Conservation (phyloP, 2,888 invertebrate species). For the Stegophylla sp. region DNA sequence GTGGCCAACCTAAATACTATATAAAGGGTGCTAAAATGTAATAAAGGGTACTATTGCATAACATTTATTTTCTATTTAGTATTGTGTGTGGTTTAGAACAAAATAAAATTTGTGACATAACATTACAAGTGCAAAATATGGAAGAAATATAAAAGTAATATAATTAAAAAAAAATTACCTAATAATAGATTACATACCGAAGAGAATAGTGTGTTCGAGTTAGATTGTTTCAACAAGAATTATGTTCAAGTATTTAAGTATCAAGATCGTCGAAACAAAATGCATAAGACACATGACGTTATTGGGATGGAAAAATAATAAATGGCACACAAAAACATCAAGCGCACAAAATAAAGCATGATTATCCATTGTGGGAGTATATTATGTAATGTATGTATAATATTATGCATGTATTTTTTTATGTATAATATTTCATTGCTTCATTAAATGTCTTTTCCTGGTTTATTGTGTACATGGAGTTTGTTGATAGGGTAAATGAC, state of each 20-base stretch:
- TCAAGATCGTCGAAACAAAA: slow-evolving; percentile 38
- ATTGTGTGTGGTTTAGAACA: not conserved
- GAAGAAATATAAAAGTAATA: slow-evolving; percentile 42
- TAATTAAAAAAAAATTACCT: slow-evolving; percentile 48
- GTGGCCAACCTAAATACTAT: slow-evolving; percentile 7
- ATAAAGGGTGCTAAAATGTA: slow-evolving; percentile 4
- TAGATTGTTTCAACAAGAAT: slow-evolving; percentile 46
- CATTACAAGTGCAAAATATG: slow-evolving; percentile 48
- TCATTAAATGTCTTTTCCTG: slow-evolving; percentile 11
- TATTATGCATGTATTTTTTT: slow-evolving; percentile 4
- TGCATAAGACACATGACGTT: slow-evolving; percentile 32
- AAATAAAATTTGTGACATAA: slow-evolving; percentile 37
- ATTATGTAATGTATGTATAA: not conserved
- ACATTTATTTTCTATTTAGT: slow-evolving; percentile 6
- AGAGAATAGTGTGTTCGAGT: slow-evolving; percentile 52
- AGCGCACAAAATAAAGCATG: slow-evolving; percentile 45
- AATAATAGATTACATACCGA: slow-evolving; percentile 47
- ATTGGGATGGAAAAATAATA: slow-evolving; percentile 38
- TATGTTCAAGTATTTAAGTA: slow-evolving; percentile 41
- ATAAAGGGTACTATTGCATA: slow-evolving; percentile 8
- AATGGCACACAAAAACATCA: slow-evolving; percentile 48
- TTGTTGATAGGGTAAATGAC: slow-evolving; percentile 9
- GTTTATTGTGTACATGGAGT: not conserved
- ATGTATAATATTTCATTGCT: slow-evolving; percentile 6
- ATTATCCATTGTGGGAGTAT: slow-evolving; percentile 36